These are phyloP conservation scores for Petaurus breviceps DNA, from an alignment of 2,113 vertebrate genomes.

Conservation along the genomic window DNA sequence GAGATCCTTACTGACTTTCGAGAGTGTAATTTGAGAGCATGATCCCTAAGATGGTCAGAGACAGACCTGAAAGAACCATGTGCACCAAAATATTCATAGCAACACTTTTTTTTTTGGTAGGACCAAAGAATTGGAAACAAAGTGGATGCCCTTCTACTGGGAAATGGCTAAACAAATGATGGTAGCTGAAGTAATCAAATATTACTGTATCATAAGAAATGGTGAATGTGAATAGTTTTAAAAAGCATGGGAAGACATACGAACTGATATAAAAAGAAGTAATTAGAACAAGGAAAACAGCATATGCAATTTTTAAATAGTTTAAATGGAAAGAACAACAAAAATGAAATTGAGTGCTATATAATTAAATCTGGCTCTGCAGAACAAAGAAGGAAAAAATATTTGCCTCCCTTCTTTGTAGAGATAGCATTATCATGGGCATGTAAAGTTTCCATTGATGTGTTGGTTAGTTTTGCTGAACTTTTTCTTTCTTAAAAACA, in stretches of 20 bases:
- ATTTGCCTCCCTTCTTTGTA: too few species aligned
- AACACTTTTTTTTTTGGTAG: not conserved
- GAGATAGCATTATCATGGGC: too few species aligned
- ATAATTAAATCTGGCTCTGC: too few species aligned
- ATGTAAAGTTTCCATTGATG: too few species aligned
- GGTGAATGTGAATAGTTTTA: too few species aligned
- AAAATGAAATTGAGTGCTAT: too few species aligned
- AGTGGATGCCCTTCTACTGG: not conserved
- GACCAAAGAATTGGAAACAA: not conserved
- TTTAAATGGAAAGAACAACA: too few species aligned
- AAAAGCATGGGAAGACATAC: too few species aligned
- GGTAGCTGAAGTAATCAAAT: not conserved
- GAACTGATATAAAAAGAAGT: too few species aligned
- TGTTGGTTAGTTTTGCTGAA: not conserved
- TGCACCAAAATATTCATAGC: not conserved
- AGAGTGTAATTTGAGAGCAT: not conserved
- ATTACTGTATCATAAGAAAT: not conserved
- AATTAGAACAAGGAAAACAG: too few species aligned
- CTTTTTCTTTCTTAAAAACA: not conserved
- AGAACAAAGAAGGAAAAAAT: too few species aligned
- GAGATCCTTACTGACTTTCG: not conserved
- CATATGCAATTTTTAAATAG: too few species aligned
- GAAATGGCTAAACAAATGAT: not conserved
- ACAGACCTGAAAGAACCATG: not conserved
- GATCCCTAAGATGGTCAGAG: not conserved